Base-by-base conservation (phyloP, 2,797 vertebrate genomes). In the Limosa lapponica region DNA sequence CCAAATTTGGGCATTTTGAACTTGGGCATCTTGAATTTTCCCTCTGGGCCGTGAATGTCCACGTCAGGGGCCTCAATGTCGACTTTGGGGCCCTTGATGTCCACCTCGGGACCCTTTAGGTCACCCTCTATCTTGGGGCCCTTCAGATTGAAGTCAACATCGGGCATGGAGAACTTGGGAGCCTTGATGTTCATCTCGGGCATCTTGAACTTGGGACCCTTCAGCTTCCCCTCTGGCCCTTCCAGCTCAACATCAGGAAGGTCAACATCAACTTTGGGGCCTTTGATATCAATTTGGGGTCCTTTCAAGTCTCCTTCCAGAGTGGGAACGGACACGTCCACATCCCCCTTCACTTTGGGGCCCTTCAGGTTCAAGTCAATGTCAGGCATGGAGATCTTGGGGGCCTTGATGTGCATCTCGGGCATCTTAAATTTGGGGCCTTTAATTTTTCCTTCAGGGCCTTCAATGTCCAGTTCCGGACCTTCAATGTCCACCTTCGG, bases 371-470 rank as follows among this genome's bases (percentile, higher is more conserved):
- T 48, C 2, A 96, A 12, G 43, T 96, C 82, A 24, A 95, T 1
- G 28, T 95, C 92, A 28, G 97, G 92, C 57, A 98, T 93, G 20
- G 97, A 95, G 9, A 98, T 78, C 19, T 84, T 92, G 22, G 94
- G 96, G 2, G 90, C 30, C 32, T 94, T 96, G 23, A 96, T 39
- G 14, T 97, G 94, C 41, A 41, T 41, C 41, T 41, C 95, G 11
- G 98, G 98, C 96, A 98, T 97, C 64, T 96, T 98, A 37, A 98
- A 96, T 22, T 97, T 97, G 5, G 97, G 97, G 5, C 90, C 96
- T 67, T 96, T 92, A 8, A 91, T 5, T 30, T 66, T 66, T 2
- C 64, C 64, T 10, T 51, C 49, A 6, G 49, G 49, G 2, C 62
- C 30, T n/a, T 64, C 41, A 32, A 64, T 43, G 9, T 64, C 62